Percentiles rank a stretch among this genome's conserved stretches.
phyloP scores from a whole-genome alignment of 2,888 invertebrate genomes.

The Ischnus inquisitorius region DNA sequence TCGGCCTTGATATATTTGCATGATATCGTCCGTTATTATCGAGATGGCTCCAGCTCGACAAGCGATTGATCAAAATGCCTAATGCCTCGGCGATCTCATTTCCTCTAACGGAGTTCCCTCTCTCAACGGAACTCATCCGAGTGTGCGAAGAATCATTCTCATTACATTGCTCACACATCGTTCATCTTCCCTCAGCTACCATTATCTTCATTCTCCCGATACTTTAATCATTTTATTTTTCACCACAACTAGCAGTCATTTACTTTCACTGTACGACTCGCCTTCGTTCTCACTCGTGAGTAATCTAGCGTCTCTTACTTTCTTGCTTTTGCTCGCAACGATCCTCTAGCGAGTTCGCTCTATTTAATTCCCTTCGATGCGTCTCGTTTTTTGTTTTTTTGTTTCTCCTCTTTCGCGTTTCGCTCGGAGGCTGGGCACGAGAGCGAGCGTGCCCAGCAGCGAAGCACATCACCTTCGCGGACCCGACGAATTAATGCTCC shows the following conservation, averaged over 20 bases:
- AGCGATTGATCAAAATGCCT: slow-evolving; percentile 20
- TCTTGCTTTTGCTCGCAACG: slow-evolving; percentile 46
- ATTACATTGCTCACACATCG: slow-evolving; percentile 65
- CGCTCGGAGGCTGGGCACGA: neutral
- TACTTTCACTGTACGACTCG: slow-evolving; percentile 36
- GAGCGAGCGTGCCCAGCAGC: slow-evolving; percentile 49
- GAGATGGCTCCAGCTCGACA: neutral
- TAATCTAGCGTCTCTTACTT: slow-evolving; percentile 37
- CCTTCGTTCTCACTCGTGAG: neutral
- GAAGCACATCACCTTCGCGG: slow-evolving; percentile 68
- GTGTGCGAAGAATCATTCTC: slow-evolving; percentile 57
- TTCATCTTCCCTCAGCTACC: slow-evolving; percentile 62
- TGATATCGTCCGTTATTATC: neutral
- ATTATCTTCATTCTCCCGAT: slow-evolving; percentile 21
- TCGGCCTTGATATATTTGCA: neutral
- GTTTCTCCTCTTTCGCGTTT: slow-evolving; percentile 23
- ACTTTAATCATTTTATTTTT: slow-evolving; percentile 36
- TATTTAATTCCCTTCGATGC: slow-evolving; percentile 58
- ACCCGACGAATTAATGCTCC: slow-evolving; percentile 79
- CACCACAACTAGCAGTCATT: slow-evolving; percentile 58
- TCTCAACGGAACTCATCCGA: slow-evolving; percentile 24
- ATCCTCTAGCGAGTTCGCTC: slow-evolving; percentile 44
- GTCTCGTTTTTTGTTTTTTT: no score
- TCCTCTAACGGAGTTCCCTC: slow-evolving; percentile 13
- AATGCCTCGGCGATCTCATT: neutral